Percentiles rank a stretch among this genome's conserved stretches.
These are phyloP conservation scores for Eupeodes corollae DNA, from an alignment of 1,140 invertebrate species.

Conservation along the genomic window DNA sequence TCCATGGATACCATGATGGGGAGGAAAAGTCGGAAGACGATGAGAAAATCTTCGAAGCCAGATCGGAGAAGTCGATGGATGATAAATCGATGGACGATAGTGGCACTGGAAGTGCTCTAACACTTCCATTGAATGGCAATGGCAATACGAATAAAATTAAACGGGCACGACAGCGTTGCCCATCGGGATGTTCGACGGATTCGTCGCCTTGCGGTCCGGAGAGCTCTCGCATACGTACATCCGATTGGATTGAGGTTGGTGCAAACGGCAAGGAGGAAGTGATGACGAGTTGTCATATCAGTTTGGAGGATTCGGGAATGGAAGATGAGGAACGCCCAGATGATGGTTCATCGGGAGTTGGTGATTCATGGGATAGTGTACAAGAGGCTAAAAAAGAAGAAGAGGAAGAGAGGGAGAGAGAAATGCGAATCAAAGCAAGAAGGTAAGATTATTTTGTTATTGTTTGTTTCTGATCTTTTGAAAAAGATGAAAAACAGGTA, in stretches of 20 bases:
- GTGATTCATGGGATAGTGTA: constrained; percentile 37
- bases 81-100: neutral
- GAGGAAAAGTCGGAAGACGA: constrained; percentile 22
- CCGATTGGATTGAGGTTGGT: constrained; percentile 36
- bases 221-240: constrained; percentile 32
- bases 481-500: too few species aligned
- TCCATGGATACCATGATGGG: constrained; percentile 14
- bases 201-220: constrained; percentile 36
- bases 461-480: too few species aligned
- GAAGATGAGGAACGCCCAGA: constrained; percentile 36
- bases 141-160: constrained; percentile 11
- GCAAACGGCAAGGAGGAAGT: constrained; percentile 35
- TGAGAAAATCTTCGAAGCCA: constrained; percentile 29
- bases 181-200: constrained; percentile 35
- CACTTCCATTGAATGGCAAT: neutral
- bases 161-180: constrained; percentile 23
- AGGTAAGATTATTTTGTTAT: too few species aligned
- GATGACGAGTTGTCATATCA: constrained; percentile 34
- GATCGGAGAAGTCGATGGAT: constrained; percentile 19
- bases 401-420: constrained; percentile 10
- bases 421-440: neutral
- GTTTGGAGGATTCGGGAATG: constrained; percentile 34
- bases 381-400: constrained; percentile 35
- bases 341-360: constrained; percentile 35
- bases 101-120: neutral